These are phyloP conservation scores for Ascaphus truei DNA, from an alignment of 2,113 vertebrate genomes.

Conservation along the genomic window DNA sequence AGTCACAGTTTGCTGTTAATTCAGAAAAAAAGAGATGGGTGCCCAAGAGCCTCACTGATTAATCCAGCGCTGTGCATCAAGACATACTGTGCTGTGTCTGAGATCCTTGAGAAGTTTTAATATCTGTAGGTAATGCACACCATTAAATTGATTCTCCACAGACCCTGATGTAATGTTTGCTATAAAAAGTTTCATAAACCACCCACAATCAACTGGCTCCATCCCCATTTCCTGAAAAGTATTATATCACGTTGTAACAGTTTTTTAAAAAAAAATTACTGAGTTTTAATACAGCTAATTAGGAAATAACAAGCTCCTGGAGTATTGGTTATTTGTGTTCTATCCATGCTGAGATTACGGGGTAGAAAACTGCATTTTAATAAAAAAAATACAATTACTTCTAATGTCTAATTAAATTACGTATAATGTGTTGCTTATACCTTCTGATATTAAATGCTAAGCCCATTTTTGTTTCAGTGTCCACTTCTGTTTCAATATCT, in stretches of 20 bases:
- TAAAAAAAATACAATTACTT: neutral
- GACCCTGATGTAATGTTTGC: slow-evolving; percentile 52
- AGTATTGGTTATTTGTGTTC: neutral
- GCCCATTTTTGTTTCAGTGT: no score
- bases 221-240: slow-evolving; percentile 54
- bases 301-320: neutral
- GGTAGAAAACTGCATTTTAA: neutral
- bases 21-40: slow-evolving; percentile 46
- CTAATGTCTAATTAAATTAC: neutral
- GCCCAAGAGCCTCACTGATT: slow-evolving; percentile 46
- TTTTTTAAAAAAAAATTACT: neutral
- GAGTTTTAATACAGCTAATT: neutral
- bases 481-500: no score
- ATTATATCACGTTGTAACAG: slow-evolving; percentile 29
- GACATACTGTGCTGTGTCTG: slow-evolving; percentile 32
- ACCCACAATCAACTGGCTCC: slow-evolving; percentile 60
- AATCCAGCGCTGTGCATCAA: slow-evolving; percentile 51
- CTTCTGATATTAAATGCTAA: neutral
- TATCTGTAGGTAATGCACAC: slow-evolving; percentile 44
- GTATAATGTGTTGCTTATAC: neutral
- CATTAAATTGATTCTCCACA: slow-evolving; percentile 59
- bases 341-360: neutral
- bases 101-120: slow-evolving; percentile 46
- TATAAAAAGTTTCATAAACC: slow-evolving; percentile 68
- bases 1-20: slow-evolving; percentile 36